These are phyloP conservation scores for Abrostola tripartita DNA, from an alignment of 2,888 invertebrate species.

Conservation along the genomic window DNA sequence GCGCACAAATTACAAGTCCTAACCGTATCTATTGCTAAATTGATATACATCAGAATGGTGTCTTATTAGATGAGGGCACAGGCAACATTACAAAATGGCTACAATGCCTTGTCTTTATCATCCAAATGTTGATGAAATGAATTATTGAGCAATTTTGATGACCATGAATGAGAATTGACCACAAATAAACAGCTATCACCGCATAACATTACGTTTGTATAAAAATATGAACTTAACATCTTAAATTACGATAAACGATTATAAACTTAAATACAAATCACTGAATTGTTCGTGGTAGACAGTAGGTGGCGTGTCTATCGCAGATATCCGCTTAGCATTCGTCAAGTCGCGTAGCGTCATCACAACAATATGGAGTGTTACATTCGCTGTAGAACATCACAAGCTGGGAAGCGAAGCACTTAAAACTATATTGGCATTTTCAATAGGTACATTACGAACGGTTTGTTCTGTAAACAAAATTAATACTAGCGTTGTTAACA, in stretches of 20 bases:
- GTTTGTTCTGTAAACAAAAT: conserved; percentile 40
- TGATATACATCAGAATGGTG: neutral
- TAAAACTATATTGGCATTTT: conserved; percentile 61
- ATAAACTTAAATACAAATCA: conserved; percentile 42
- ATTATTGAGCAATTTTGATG: conserved; percentile 56
- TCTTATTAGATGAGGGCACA: neutral
- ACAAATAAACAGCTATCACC: conserved; percentile 36
- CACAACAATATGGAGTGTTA: conserved; percentile 28
- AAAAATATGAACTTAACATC: conserved; percentile 51
- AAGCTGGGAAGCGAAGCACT: conserved; percentile 59
- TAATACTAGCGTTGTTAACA: conserved; percentile 37
- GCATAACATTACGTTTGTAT: conserved; percentile 36
- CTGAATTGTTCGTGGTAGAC: conserved; percentile 38
- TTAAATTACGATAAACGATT: conserved; percentile 48
- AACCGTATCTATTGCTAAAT: conserved; percentile 2
- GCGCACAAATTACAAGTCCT: conserved; percentile 17
- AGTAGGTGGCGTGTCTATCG: conserved; percentile 22
- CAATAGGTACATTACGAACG: conserved; percentile 47
- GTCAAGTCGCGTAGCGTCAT: conserved; percentile 38
- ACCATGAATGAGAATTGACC: conserved; percentile 46
- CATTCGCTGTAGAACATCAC: conserved; percentile 50
- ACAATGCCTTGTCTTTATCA: conserved; percentile 13
- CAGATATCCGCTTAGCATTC: conserved; percentile 36
- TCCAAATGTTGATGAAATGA: conserved; percentile 50
- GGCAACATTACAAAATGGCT: neutral